These are phyloP conservation scores for Listronotus bonariensis DNA, from an alignment of 1,140 invertebrate genomes.

Conservation along the genomic window DNA sequence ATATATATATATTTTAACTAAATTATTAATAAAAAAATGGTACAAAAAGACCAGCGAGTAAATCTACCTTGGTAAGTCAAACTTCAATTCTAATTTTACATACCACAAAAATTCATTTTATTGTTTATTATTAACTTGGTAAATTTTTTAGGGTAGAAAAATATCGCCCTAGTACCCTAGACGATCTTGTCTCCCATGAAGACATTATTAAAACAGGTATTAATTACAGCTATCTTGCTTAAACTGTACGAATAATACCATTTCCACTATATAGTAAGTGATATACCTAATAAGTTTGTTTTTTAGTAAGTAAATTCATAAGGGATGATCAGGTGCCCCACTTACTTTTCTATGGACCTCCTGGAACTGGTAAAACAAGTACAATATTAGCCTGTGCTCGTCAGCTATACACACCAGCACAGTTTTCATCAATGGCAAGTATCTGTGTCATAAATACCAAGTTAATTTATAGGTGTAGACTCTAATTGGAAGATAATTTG, in stretches of 20 bases:
- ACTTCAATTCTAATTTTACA: background rate
- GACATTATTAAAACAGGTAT: constrained; percentile 95
- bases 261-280: background rate
- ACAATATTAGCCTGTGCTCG: constrained; percentile 96
- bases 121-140: background rate
- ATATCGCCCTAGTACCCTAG: constrained; percentile 88
- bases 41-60: constrained; percentile 30
- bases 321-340: constrained; percentile 92
- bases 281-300: constrained; percentile 29
- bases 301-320: constrained; percentile 90
- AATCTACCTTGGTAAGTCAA: constrained; percentile 45
- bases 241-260: constrained; percentile 67
- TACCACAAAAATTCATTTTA: background rate
- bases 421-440: constrained; percentile 51
- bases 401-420: constrained; percentile 81
- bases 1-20: too few relatives aligned
- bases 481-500: too few relatives aligned
- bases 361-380: constrained; percentile 98
- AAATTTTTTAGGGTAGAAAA: constrained; percentile 89
- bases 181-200: constrained; percentile 95
- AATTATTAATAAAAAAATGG: constrained; percentile 16
- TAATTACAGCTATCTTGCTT: constrained; percentile 39
- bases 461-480: too few relatives aligned
- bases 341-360: constrained; percentile 97
- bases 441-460: too few relatives aligned